A percentile compares a stretch with the other conserved stretches of the same genome.
These are phyloP conservation scores for Stenodema calcarata DNA, from an alignment of 2,888 invertebrate species.

Conservation along the genomic window DNA sequence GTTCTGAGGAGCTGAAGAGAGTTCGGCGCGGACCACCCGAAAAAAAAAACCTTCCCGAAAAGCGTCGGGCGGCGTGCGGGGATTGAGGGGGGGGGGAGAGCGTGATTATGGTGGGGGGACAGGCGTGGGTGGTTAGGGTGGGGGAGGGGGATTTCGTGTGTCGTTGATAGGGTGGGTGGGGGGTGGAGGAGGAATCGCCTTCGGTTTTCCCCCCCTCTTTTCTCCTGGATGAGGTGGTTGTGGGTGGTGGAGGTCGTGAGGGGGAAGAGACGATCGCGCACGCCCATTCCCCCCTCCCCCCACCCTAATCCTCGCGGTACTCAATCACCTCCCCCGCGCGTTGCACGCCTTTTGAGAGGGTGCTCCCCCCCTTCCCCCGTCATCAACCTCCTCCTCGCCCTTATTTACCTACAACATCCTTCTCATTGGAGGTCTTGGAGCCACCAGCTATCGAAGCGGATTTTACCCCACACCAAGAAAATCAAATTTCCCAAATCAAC, in stretches of 20 bases:
- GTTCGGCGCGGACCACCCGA: neutral
- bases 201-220: neutral
- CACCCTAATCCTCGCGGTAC: neutral
- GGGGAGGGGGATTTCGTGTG: neutral
- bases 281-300: constrained; percentile 6
- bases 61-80: neutral
- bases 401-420: neutral
- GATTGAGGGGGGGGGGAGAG: neutral
- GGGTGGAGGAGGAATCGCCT: neutral
- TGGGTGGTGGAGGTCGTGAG: neutral
- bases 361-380: neutral
- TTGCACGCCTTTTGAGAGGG: neutral
- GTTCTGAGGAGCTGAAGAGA: neutral
- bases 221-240: neutral
- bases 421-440: neutral
- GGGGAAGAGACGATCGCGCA: neutral
- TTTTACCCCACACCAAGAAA: no score
- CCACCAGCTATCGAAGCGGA: no score
- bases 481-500: no score
- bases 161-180: neutral
- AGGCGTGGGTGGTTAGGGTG: neutral
- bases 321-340: constrained; percentile 20
- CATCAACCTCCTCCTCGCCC: neutral
- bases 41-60: neutral
- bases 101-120: neutral